phyloP scores from a whole-genome alignment of 2,797 vertebrate genomes.

The Spondyliosoma cantharus region DNA sequence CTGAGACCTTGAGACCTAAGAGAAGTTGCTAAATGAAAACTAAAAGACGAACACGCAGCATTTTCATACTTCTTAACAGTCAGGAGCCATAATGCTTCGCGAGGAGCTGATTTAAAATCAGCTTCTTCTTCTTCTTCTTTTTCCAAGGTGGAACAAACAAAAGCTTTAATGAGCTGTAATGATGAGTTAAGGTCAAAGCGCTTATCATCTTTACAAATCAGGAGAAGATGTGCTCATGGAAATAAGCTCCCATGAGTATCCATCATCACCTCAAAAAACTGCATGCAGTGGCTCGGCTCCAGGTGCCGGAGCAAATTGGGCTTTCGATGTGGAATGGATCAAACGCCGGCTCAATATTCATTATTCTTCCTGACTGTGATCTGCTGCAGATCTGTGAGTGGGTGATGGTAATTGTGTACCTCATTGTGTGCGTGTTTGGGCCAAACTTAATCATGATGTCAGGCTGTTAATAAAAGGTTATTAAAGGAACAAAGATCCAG shows the following conservation, averaged over 20 bases:
- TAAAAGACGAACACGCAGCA: constrained; percentile 43
- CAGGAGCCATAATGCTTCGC: constrained; percentile 55
- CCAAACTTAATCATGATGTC: constrained; percentile 98
- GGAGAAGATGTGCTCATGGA: constrained; percentile 75
- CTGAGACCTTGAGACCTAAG: constrained; percentile 85
- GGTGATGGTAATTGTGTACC: constrained; percentile 79
- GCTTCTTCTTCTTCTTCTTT: constrained; percentile 63
- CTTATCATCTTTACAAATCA: constrained; percentile 84
- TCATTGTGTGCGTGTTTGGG: constrained; percentile 83
- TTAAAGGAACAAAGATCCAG: constrained; percentile 99
- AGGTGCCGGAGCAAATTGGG: constrained; percentile 97
- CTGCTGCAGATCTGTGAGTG: constrained; percentile 70
- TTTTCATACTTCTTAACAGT: constrained; percentile 62
- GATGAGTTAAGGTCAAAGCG: constrained; percentile 83
- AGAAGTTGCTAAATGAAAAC: constrained; percentile 74
- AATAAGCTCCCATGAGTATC: constrained; percentile 88
- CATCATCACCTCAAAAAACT: constrained; percentile 91
- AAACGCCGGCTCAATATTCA: constrained; percentile 98
- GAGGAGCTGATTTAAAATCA: constrained; percentile 61
- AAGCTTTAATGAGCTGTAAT: constrained; percentile 80
- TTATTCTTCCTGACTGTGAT: constrained; percentile 94
- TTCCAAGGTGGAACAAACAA: constrained; percentile 74
- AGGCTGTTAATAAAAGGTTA: constrained; percentile 99
- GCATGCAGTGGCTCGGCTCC: constrained; percentile 90
- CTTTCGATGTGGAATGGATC: constrained; percentile 94